These are phyloP conservation scores for Chrysomela aeneicollis DNA, from an alignment of 2,888 invertebrate species.

Conservation along the genomic window DNA sequence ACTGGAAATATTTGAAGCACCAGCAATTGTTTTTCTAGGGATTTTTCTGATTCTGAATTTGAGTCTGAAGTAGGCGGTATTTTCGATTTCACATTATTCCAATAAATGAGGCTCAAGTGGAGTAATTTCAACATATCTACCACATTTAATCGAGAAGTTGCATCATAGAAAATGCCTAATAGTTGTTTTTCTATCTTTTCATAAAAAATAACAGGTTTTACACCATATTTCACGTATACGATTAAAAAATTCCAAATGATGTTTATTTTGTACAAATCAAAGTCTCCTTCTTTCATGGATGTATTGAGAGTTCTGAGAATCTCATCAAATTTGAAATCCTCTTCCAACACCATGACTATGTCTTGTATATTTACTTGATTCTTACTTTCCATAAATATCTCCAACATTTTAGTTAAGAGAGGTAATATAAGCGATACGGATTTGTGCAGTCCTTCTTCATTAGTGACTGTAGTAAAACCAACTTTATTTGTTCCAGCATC, in stretches of 20 bases:
- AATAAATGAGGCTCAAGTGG: constrained; percentile 57
- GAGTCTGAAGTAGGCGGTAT: constrained; percentile 36
- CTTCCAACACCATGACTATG: constrained; percentile 56
- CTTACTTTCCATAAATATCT: constrained; percentile 54
- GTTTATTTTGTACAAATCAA: constrained; percentile 63
- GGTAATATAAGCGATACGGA: constrained; percentile 67
- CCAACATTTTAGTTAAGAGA: constrained; percentile 66
- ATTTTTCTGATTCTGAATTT: constrained; percentile 19
- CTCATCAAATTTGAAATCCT: constrained; percentile 58
- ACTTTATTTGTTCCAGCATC: constrained; percentile 58
- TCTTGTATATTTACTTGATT: constrained; percentile 56
- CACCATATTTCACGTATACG: constrained; percentile 25
- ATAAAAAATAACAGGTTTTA: constrained; percentile 1
- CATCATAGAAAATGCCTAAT: constrained; percentile 21
- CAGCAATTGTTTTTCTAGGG: constrained; percentile 68
- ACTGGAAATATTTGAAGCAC: constrained; percentile 70
- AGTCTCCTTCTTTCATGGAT: constrained; percentile 61
- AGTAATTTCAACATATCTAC: constrained; percentile 57
- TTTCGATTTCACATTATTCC: constrained; percentile 52
- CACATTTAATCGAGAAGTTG: constrained; percentile 44
- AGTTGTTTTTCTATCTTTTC: constrained; percentile 7
- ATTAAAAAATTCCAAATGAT: constrained; percentile 37
- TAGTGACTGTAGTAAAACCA: constrained; percentile 57
- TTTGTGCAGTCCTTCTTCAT: constrained; percentile 63
- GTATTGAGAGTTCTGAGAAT: constrained; percentile 60